Evolutionary conservation across 2,113 vertebrate genomes (phyloP).

Genomic region (Cheirogaleus medius): DNA sequence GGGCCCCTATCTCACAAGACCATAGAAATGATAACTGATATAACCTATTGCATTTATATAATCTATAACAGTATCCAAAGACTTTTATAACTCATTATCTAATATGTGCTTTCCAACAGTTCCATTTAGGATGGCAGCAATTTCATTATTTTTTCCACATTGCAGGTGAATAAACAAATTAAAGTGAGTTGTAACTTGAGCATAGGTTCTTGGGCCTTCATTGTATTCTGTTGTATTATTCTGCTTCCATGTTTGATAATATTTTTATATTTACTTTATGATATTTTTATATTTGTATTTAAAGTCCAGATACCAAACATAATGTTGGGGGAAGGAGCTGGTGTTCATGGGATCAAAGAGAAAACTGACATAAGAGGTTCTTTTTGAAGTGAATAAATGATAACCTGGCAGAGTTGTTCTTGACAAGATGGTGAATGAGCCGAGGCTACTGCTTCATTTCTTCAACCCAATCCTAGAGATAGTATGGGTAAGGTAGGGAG

Average conservation of each 20-base stretch:
- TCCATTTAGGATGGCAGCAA: too few relatives aligned
- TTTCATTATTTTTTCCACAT: too few relatives aligned
- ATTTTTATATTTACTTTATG: background rate
- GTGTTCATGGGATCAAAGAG: background rate
- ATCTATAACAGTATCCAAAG: background rate
- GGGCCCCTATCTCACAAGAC: background rate
- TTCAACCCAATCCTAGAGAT: background rate
- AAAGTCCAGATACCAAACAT: background rate
- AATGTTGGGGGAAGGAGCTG: background rate
- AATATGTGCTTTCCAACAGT: too few relatives aligned
- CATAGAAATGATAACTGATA: background rate
- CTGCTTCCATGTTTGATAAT: background rate
- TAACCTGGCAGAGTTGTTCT: background rate
- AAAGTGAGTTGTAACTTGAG: background rate
- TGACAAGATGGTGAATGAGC: background rate
- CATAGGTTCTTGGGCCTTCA: background rate
- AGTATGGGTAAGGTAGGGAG: background rate
- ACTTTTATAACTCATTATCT: too few relatives aligned
- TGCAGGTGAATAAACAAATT: background rate
- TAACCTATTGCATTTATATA: background rate
- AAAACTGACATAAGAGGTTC: background rate
- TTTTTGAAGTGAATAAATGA: background rate
- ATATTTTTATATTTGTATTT: background rate
- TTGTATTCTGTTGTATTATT: background rate
- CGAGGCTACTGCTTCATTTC: background rate